Evolutionary conservation across 2,113 vertebrate genomes (phyloP).

Genomic region (Taurulus bubalis): DNA sequence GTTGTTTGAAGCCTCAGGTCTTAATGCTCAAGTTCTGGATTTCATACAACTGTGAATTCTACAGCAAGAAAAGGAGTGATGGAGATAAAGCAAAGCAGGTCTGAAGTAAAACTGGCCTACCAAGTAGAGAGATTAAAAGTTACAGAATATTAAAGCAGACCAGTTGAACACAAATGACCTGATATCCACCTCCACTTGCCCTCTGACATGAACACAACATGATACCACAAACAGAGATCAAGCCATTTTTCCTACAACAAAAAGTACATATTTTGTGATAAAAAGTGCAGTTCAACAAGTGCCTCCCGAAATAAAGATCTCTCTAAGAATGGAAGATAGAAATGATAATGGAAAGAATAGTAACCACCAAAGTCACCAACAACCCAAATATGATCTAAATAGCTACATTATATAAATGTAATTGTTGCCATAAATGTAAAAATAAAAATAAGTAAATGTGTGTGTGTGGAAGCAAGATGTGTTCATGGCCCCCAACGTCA

Average conservation of each 20-base stretch:
- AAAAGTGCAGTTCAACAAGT: background rate
- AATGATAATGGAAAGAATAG: too few species aligned
- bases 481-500: background rate
- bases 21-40: conserved; percentile 36
- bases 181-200: background rate
- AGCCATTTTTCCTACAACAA: too few species aligned
- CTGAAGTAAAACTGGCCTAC: background rate
- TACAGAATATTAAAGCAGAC: background rate
- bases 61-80: conserved; percentile 1
- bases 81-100: conserved; percentile 1
- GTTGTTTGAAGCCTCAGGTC: conserved; percentile 31
- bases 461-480: background rate
- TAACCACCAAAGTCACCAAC: background rate
- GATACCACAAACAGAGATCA: background rate
- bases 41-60: background rate
- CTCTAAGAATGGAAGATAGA: background rate
- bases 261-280: background rate
- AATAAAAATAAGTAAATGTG: background rate
- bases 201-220: background rate
- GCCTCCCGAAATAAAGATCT: too few species aligned
- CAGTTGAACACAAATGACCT: background rate
- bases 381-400: background rate
- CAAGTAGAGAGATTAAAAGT: background rate
- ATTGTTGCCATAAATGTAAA: background rate
- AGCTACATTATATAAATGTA: background rate